Evolutionary conservation across 2,888 invertebrate genomes (phyloP).

Genomic region (Coleophora flavipennella): DNA sequence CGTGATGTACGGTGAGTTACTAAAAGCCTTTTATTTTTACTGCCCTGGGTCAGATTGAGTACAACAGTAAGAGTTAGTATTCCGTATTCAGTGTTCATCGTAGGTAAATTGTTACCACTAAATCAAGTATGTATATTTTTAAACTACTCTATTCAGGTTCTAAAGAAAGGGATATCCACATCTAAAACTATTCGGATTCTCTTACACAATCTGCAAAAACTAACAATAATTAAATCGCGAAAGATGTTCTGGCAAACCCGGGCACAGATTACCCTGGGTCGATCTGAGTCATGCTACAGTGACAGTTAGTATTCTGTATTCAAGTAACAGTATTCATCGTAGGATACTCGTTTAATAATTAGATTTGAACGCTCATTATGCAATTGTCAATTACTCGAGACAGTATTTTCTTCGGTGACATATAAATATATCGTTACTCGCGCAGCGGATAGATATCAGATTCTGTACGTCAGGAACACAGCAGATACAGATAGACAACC

Average conservation of each 20-base stretch:
- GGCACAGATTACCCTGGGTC: no score
- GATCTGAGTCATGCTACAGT: slow-evolving; percentile 34
- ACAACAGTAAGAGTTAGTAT: no score
- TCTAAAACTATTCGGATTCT: slow-evolving; percentile 1
- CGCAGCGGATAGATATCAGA: no score
- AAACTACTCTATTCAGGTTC: background rate
- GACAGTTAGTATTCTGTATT: slow-evolving; percentile 33
- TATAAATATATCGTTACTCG: no score
- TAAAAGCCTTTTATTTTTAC: background rate
- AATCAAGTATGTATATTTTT: background rate
- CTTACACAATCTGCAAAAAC: no score
- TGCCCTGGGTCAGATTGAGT: no score
- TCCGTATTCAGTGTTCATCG: no score
- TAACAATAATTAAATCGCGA: no score
- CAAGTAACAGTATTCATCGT: slow-evolving; percentile 40
- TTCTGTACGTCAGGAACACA: no score
- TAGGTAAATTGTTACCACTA: no score
- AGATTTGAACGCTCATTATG: slow-evolving; percentile 20
- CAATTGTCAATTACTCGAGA: slow-evolving; percentile 17
- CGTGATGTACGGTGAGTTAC: background rate
- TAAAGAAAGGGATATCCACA: no score
- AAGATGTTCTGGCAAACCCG: background rate
- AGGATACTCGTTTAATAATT: slow-evolving; percentile 28
- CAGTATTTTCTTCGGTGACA: no score
- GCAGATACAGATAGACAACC: slow-evolving; percentile 16